Conservation (phyloP, 1,140 invertebrate species). For the Macrosteles quadrilineatus region DNA sequence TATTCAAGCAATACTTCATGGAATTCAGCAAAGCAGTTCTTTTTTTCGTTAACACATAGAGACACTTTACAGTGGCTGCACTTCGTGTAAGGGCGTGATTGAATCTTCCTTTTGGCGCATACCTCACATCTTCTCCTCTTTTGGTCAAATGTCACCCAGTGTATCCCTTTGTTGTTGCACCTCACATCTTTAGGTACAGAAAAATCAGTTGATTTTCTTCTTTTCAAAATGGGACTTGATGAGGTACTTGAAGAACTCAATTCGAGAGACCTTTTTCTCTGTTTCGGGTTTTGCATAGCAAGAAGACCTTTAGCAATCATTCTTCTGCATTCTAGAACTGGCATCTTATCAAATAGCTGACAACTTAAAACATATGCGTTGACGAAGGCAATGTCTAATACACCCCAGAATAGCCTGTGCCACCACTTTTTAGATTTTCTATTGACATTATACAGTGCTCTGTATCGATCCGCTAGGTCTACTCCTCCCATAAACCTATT, state of each 20-base stretch:
- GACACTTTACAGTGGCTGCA: slow-evolving; percentile 47
- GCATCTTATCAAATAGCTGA: slow-evolving; percentile 19
- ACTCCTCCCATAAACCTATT: slow-evolving; percentile 49
- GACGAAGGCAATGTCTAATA: slow-evolving; percentile 35
- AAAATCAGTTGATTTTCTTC: slow-evolving; percentile 36
- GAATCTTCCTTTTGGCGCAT: slow-evolving; percentile 46
- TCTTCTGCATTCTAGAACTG: not conserved
- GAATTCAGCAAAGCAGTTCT: slow-evolving; percentile 48
- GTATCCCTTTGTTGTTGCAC: slow-evolving; percentile 46
- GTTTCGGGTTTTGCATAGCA: not conserved
- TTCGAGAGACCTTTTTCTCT: not conserved
- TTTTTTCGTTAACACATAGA: slow-evolving; percentile 48
- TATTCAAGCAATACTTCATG: slow-evolving; percentile 37
- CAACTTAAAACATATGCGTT: slow-evolving; percentile 31
- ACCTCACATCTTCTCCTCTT: slow-evolving; percentile 48
- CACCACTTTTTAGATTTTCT: slow-evolving; percentile 35
- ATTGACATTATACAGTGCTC: slow-evolving; percentile 40
- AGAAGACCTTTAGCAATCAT: too few species aligned
- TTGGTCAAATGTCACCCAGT: slow-evolving; percentile 46
- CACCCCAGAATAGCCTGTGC: slow-evolving; percentile 34
- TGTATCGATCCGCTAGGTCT: slow-evolving; percentile 51
- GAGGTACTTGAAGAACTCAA: slow-evolving; percentile 19
- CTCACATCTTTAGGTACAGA: slow-evolving; percentile 46
- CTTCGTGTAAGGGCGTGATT: slow-evolving; percentile 47
- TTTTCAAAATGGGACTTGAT: slow-evolving; percentile 1